phyloP scores from a whole-genome alignment of 1,140 invertebrate species.

The Marisa cornuarietis region DNA sequence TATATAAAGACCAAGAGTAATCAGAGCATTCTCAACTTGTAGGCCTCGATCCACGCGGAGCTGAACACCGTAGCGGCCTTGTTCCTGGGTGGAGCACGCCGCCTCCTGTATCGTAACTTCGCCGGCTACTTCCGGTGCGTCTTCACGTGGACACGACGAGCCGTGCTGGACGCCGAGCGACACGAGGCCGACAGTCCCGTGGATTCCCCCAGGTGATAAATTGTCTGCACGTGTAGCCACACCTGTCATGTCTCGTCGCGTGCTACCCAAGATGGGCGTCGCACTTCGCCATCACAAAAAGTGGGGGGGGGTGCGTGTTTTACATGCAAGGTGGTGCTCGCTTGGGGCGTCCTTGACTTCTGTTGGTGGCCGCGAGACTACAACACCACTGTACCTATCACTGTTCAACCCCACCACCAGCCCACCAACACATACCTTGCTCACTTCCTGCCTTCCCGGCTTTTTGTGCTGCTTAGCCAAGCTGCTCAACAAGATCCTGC shows the following conservation, averaged over 20 bases:
- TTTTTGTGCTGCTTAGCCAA: too few relatives aligned
- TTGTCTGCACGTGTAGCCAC: neutral
- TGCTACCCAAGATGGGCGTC: neutral
- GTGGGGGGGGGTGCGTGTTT: neutral
- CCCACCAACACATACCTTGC: too few relatives aligned
- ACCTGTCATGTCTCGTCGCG: neutral
- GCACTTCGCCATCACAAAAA: neutral
- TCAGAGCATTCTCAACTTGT: neutral
- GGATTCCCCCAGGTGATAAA: constrained; percentile 9
- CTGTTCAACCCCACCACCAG: too few relatives aligned
- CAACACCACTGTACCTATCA: too few relatives aligned
- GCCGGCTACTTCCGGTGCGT: constrained; percentile 20
- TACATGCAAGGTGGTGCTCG: neutral
- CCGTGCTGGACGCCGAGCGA: neutral
- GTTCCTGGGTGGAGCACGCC: constrained; percentile 13
- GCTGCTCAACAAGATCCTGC: too few relatives aligned
- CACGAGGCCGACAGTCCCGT: constrained; percentile 5
- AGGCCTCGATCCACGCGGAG: constrained; percentile 19
- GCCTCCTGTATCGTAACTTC: constrained; percentile 16
- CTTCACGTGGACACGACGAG: constrained; percentile 17
- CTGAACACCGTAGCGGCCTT: constrained; percentile 17
- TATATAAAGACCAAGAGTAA: neutral
- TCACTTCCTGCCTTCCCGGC: too few relatives aligned
- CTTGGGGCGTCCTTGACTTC: neutral
- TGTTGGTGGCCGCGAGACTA: neutral